These are phyloP conservation scores for Scaptomyza caliginosa DNA, from an alignment of 2,888 invertebrate species.

Conservation along the genomic window DNA sequence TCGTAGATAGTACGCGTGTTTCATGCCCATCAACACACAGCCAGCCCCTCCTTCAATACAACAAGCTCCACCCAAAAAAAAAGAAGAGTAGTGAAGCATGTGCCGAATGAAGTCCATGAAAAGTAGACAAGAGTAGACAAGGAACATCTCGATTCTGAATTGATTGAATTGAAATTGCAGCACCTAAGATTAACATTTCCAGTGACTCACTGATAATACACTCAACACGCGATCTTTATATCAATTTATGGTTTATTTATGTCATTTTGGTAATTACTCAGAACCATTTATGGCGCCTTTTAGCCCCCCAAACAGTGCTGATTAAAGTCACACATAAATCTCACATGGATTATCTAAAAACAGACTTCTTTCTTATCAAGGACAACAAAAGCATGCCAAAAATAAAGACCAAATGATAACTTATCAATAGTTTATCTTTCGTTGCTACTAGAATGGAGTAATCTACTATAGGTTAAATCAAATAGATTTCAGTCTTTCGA, in stretches of 20 bases:
- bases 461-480: background rate
- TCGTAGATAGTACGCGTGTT: constrained; percentile 66
- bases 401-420: constrained; percentile 19
- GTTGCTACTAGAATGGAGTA: background rate
- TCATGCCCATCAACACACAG: constrained; percentile 42
- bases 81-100: background rate
- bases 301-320: constrained; percentile 13
- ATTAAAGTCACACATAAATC: constrained; percentile 35
- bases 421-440: constrained; percentile 60
- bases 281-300: background rate
- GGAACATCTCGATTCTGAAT: background rate
- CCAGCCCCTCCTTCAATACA: background rate
- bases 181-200: background rate
- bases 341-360: constrained; percentile 30
- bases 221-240: background rate
- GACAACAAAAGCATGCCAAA: background rate
- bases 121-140: background rate
- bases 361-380: constrained; percentile 22
- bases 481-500: constrained; percentile 35
- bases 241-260: constrained; percentile 17
- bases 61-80: background rate
- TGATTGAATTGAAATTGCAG: too few relatives aligned
- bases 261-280: background rate
- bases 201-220: background rate
- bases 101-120: background rate